These are phyloP conservation scores for Oncopodura yosiiana DNA, from an alignment of 1,140 invertebrate genomes.

Conservation along the genomic window DNA sequence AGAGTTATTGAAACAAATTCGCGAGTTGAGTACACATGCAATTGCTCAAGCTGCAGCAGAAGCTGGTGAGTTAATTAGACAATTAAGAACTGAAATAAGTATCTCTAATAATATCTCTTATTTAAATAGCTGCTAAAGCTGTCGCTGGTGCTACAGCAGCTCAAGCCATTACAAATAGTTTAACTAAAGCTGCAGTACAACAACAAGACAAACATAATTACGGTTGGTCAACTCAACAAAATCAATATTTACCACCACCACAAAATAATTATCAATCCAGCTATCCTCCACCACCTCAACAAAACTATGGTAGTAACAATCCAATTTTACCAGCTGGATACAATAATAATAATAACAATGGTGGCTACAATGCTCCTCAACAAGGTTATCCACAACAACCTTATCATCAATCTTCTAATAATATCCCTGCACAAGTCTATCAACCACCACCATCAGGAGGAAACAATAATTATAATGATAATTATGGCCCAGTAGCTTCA, in stretches of 20 bases:
- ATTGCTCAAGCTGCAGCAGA: conserved; percentile 20
- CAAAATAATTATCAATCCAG: not conserved
- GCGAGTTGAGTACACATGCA: conserved; percentile 11
- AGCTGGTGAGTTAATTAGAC: not conserved
- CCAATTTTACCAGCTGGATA: not conserved
- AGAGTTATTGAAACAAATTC: conserved; percentile 21
- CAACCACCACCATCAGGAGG: not conserved
- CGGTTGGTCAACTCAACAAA: conserved; percentile 10
- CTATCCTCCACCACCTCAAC: not conserved
- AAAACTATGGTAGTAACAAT: not conserved
- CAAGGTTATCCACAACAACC: too few species aligned
- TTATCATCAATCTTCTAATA: too few species aligned
- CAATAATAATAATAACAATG: not conserved
- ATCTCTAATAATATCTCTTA: too few species aligned
- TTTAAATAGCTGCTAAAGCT: conserved; percentile 14
- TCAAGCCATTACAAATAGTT: conserved; percentile 17
- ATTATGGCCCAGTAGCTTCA: too few species aligned
- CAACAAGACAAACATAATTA: not conserved
- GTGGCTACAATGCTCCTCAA: too few species aligned
- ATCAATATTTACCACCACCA: not conserved
- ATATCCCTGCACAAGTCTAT: not conserved
- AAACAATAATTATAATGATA: too few species aligned
- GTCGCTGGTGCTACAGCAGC: conserved; percentile 12
- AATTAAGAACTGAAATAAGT: too few species aligned
- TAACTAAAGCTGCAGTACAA: conserved; percentile 11